Percentiles rank a stretch among this genome's conserved stretches.
Conservation (phyloP, 2,888 invertebrate genomes). For the Asteroscopus sphinx region DNA sequence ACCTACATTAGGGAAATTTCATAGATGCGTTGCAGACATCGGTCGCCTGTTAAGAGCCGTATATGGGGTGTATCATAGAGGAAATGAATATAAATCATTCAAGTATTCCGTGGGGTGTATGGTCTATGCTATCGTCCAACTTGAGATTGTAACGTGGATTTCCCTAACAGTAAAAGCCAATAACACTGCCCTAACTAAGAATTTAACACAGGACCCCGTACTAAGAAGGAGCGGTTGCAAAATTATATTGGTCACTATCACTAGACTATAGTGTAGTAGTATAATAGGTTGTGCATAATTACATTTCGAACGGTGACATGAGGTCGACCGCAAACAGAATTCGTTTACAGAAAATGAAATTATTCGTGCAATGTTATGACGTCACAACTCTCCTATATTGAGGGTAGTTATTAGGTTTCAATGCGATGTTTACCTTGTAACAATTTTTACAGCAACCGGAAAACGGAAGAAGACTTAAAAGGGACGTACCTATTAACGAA, state of each 20-base stretch:
- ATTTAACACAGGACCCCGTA: too few species aligned
- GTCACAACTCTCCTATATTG: slow-evolving; percentile 11
- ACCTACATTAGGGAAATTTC: too few species aligned
- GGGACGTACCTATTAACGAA: slow-evolving; percentile 20
- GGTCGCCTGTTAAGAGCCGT: too few species aligned
- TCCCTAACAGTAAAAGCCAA: neutral
- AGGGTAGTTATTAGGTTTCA: slow-evolving; percentile 27
- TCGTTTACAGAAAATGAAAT: slow-evolving; percentile 41
- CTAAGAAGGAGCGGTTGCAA: too few species aligned
- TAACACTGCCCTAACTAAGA: too few species aligned
- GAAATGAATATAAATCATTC: too few species aligned
- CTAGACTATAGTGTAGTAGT: too few species aligned
- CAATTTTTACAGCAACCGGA: slow-evolving; percentile 19
- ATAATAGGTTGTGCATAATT: slow-evolving; percentile 19
- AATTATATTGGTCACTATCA: too few species aligned
- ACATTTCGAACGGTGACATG: slow-evolving; percentile 28
- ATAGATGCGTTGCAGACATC: too few species aligned
- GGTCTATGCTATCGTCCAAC: neutral
- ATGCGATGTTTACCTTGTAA: slow-evolving; percentile 10
- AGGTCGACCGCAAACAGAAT: slow-evolving; percentile 34
- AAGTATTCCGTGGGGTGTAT: too few species aligned
- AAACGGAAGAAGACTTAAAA: slow-evolving; percentile 37
- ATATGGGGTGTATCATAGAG: too few species aligned
- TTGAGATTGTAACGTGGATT: neutral
- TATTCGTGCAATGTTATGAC: slow-evolving; percentile 32